phyloP scores from a whole-genome alignment of 2,797 vertebrate genomes.

The Sternotherus odoratus region DNA sequence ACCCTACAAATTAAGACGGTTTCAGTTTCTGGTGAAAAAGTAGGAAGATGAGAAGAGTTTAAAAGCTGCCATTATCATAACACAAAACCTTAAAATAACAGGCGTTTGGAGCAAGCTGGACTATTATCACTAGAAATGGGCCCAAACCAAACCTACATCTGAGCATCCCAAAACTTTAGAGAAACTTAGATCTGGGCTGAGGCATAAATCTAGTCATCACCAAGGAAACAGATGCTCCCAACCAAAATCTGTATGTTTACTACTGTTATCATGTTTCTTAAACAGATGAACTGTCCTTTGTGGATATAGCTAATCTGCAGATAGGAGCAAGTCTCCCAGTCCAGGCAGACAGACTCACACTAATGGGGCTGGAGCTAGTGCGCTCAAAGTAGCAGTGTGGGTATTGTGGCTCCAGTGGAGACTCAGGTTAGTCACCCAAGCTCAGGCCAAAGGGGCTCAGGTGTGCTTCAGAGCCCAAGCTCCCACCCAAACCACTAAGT shows the following conservation, averaged over 20 bases:
- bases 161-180: slow-evolving; percentile 23
- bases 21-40: slow-evolving; percentile 47
- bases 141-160: slow-evolving; percentile 25
- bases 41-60: slow-evolving; percentile 41
- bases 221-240: slow-evolving; percentile 3
- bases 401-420: not conserved
- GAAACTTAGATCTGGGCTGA: not conserved
- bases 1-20: slow-evolving; percentile 41
- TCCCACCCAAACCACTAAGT: not conserved
- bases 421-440: not conserved
- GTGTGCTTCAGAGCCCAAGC: not conserved
- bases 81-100: slow-evolving; percentile 13
- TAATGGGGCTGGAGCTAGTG: not conserved
- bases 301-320: not conserved
- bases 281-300: not conserved
- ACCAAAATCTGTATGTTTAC: not conserved
- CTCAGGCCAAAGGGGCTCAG: not conserved
- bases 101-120: slow-evolving; percentile 3
- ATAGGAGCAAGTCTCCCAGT: not conserved
- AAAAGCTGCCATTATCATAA: slow-evolving; percentile 49
- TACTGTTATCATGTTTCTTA: not conserved
- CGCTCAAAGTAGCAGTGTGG: not conserved
- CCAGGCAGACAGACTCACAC: not conserved
- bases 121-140: slow-evolving; percentile 44
- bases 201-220: slow-evolving; percentile 2